phyloP scores from a whole-genome alignment of 2,797 vertebrate genomes.

The Toxotes lorentzi region DNA sequence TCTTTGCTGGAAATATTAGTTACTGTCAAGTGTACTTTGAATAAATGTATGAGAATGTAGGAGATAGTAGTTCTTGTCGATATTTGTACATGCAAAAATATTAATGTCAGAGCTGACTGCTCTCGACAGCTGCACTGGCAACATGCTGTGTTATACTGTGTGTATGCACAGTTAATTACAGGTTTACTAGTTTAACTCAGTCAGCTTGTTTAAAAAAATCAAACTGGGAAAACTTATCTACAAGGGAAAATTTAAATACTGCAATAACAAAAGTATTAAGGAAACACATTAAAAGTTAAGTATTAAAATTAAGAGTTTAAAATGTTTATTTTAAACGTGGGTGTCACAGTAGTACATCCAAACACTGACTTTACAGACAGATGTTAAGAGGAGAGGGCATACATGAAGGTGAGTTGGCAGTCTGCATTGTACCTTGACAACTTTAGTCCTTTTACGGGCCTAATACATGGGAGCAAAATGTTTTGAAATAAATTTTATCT shows the following conservation, averaged over 20 bases:
- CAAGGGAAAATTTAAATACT: neutral
- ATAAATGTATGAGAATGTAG: neutral
- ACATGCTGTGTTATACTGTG: neutral
- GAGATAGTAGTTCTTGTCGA: neutral
- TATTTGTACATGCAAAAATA: neutral
- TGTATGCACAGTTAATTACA: neutral
- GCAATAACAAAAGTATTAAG: neutral
- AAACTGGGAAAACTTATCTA: neutral
- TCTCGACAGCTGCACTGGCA: neutral
- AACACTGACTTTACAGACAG: neutral
- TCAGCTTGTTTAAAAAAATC: neutral
- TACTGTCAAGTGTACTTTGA: neutral
- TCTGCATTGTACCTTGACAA: neutral
- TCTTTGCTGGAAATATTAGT: neutral
- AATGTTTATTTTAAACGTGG: neutral
- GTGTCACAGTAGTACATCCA: neutral
- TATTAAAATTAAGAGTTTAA: neutral
- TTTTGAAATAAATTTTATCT: conserved; percentile 6
- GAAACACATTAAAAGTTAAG: neutral
- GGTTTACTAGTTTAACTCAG: neutral
- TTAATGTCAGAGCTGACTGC: neutral
- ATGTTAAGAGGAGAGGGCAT: neutral
- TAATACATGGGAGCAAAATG: neutral
- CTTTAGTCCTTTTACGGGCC: neutral
- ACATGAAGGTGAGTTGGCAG: neutral